Base-by-base conservation (phyloP, 2,888 invertebrate genomes). In the Pyrrhosoma nymphula region DNA sequence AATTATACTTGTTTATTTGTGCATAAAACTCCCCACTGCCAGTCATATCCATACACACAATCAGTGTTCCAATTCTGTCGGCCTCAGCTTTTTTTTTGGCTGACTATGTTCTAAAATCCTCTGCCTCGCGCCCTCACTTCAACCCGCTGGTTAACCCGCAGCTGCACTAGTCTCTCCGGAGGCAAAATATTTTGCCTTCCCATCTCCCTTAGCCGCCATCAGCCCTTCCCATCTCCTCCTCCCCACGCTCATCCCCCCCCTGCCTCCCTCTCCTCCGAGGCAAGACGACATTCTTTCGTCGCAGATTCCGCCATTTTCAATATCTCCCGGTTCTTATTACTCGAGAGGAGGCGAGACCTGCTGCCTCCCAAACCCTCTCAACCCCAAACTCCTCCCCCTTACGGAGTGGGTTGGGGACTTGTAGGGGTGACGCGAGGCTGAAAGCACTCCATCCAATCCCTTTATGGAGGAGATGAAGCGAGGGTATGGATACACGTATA, bases 271-370 rank as follows among this genome's bases (percentile, higher is more conserved):
- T n/a, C 69, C n/a, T 16, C 82, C 69, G 10, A 18, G 82, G 8
- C 26, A 12, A 69, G 16, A 82, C 82, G 82, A 82, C 82, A 82
- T 82, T 82, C 82, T 82, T 82, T 14, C 82, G 1, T 14, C 26
- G 82, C 30, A 82, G 82, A 82, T 82, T 35, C 82, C 82, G 82
- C 82, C 82, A 82, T 82, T 82, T 82, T 82, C 82, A 82, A 82
- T 82, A 82, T 82, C 82, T 16, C 82, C 82, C 82, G 35, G n/a
- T 14, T 82, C 35, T 82, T 82, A 82, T 82, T 82, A 35, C 35
- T 16, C 30, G 30, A n/a, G 35, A 26, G 69, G n/a, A 18, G 35
- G 75, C n/a, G 82, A 35, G 18, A 30, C 82, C 26, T 14, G n/a
- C 30, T 6, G 35, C 82, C 30, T 82, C 18, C 14, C 30, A 20